Conservation (phyloP, 1,140 invertebrate genomes). For the Coptotermes formosanus region DNA sequence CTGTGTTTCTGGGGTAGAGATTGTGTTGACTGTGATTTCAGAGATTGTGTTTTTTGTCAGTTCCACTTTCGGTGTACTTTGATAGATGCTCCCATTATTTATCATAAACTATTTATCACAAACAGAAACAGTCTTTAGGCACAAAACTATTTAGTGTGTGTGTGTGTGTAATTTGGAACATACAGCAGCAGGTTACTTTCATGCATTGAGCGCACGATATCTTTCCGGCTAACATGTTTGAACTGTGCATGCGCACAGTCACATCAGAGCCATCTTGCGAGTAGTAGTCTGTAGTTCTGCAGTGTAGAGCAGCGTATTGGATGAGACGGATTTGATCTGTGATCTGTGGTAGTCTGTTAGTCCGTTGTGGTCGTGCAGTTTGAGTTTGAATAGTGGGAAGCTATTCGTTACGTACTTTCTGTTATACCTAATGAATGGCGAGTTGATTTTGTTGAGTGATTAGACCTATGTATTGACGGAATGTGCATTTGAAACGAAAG, state of each 20-base stretch:
- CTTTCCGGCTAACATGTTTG: background rate
- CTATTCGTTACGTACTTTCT: background rate
- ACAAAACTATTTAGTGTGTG: no score
- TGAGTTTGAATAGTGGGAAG: background rate
- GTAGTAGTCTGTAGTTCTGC: background rate
- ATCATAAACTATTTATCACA: no score
- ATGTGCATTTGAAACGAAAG: slow-evolving; percentile 3
- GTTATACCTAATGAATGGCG: background rate
- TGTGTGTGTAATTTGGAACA: no score
- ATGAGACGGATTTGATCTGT: background rate
- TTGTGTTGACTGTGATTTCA: no score
- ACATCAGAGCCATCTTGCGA: background rate
- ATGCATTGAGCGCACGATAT: background rate
- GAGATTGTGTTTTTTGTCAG: no score
- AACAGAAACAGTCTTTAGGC: no score
- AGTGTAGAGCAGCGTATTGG: background rate
- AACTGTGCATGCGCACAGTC: slow-evolving; percentile 12
- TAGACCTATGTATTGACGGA: background rate
- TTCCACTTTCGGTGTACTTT: no score
- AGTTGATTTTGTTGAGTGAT: background rate
- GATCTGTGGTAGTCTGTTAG: background rate
- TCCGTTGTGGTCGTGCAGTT: background rate
- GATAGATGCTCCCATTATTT: no score
- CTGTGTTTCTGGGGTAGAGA: no score
- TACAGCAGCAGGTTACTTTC: no score